These are phyloP conservation scores for Mesocricetus auratus DNA, from an alignment of 2,113 vertebrate genomes.

Conservation along the genomic window DNA sequence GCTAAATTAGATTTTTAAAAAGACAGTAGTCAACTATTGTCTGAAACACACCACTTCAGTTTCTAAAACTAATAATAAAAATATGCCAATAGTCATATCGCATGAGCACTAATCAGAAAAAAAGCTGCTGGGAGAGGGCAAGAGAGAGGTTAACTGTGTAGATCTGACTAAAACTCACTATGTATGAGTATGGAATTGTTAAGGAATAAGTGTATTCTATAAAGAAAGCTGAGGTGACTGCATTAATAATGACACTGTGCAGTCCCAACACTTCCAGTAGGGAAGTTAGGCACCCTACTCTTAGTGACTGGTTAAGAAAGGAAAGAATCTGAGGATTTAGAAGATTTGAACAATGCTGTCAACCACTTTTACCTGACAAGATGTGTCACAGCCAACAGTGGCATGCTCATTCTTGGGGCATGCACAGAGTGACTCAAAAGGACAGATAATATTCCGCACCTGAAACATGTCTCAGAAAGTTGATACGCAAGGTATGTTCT, in stretches of 20 bases:
- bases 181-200: background rate
- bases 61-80: constrained; percentile 9
- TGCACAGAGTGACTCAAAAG: background rate
- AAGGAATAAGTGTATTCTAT: background rate
- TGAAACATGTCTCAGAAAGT: background rate
- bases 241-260: background rate
- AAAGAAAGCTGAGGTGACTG: background rate
- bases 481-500: background rate
- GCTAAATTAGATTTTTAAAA: background rate
- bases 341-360: background rate
- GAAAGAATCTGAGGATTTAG: background rate
- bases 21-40: background rate
- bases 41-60: background rate
- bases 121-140: background rate
- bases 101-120: background rate
- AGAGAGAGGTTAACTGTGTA: background rate
- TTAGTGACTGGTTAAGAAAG: background rate
- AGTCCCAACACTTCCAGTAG: background rate
- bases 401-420: background rate
- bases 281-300: background rate
- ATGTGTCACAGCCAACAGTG: background rate
- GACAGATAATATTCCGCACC: background rate
- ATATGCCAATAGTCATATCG: background rate
- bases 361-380: background rate
- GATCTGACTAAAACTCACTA: background rate